Percentiles rank a stretch among this genome's conserved stretches.
phyloP scores from a whole-genome alignment of 2,888 invertebrate genomes.

The Lithophane semibrunnea region DNA sequence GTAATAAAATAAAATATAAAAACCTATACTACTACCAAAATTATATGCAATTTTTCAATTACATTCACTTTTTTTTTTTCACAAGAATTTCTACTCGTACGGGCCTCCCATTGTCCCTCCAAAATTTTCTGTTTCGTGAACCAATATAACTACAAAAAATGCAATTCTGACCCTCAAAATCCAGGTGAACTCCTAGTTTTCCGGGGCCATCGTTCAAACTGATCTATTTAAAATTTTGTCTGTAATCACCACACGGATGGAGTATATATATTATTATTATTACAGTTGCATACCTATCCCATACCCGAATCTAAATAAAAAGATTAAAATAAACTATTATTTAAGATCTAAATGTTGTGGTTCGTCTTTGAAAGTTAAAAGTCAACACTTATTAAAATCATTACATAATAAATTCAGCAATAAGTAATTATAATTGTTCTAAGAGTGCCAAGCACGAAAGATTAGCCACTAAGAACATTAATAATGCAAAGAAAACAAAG shows the following conservation, averaged over 20 bases:
- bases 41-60: background rate
- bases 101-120: no score
- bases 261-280: no score
- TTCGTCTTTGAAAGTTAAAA: background rate
- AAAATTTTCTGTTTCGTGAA: no score
- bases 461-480: background rate
- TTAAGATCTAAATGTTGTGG: background rate
- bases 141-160: no score
- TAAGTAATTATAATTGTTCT: background rate
- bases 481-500: background rate
- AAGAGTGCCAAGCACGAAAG: background rate
- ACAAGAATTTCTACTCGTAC: no score
- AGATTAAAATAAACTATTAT: background rate
- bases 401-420: background rate
- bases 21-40: background rate
- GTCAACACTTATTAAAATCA: background rate
- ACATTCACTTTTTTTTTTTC: no score
- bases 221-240: no score
- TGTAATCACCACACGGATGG: background rate
- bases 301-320: background rate
- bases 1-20: background rate
- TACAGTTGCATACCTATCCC: no score
- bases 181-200: no score
- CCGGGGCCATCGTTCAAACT: no score
- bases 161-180: no score